phyloP scores from a whole-genome alignment of 2,888 invertebrate species.

The Perithous albicinctus region DNA sequence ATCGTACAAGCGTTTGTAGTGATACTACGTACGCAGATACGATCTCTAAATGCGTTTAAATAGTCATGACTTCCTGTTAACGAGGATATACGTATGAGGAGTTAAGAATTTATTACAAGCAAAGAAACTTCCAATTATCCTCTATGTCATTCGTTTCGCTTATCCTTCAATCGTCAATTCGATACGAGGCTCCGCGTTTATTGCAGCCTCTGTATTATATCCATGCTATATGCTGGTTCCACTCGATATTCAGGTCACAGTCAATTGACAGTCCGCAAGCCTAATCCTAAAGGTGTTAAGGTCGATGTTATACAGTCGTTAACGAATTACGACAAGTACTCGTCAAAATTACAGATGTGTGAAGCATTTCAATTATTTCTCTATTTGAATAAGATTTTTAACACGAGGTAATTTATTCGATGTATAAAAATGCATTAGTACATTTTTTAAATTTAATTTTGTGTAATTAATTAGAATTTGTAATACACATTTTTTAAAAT shows the following conservation, averaged over 20 bases:
- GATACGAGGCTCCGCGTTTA: neutral
- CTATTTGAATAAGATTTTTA: no score
- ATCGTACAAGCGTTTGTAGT: conserved; percentile 12
- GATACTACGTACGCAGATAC: conserved; percentile 17
- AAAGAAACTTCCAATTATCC: conserved; percentile 30
- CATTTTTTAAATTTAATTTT: no score
- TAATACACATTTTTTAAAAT: no score
- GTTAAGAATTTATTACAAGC: conserved; percentile 21
- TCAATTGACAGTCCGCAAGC: neutral
- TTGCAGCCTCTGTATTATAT: neutral
- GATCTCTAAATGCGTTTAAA: conserved; percentile 28
- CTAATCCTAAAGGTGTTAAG: conserved; percentile 2
- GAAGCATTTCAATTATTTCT: no score
- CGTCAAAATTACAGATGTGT: no score
- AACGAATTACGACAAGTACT: neutral
- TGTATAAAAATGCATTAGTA: no score
- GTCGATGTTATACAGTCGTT: neutral
- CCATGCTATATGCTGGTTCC: neutral
- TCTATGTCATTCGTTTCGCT: neutral
- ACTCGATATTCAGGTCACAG: conserved; percentile 23
- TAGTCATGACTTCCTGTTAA: conserved; percentile 14
- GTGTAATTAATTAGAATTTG: no score
- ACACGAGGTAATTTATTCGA: no score
- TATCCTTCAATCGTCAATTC: conserved; percentile 32
- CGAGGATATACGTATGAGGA: neutral